A percentile compares a stretch with the other conserved stretches of the same genome.
Evolutionary conservation across 2,888 invertebrate species (phyloP).

Genomic region (Pheosia gnoma): DNA sequence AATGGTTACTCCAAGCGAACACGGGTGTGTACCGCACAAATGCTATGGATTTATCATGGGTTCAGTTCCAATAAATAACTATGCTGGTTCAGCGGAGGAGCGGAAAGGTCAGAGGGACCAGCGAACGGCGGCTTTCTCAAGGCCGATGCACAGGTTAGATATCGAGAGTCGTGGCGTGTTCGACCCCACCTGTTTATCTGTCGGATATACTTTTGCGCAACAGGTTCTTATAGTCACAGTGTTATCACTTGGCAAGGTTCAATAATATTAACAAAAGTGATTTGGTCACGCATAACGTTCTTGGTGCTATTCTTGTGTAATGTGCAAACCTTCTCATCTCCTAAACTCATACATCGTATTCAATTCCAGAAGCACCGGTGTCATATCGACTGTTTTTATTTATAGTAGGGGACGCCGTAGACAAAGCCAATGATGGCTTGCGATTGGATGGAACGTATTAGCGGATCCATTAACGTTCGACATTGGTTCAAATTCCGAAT

Average conservation of each 20-base stretch:
- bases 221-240: conserved; percentile 29
- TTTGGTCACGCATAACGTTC: too few species aligned
- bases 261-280: too few species aligned
- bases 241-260: conserved; percentile 4
- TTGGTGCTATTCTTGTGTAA: too few species aligned
- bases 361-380: too few species aligned
- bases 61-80: conserved; percentile 69
- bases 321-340: too few species aligned
- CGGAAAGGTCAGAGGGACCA: conserved; percentile 60
- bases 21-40: conserved; percentile 66
- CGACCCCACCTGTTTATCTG: conserved; percentile 66
- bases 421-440: too few species aligned
- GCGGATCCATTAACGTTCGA: too few species aligned
- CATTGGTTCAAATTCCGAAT: too few species aligned
- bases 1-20: conserved; percentile 57
- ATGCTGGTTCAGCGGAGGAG: conserved; percentile 49
- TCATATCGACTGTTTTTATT: too few species aligned
- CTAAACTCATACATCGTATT: too few species aligned
- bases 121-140: conserved; percentile 66
- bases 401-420: too few species aligned
- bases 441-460: too few species aligned
- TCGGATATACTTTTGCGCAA: conserved; percentile 38
- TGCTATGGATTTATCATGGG: conserved; percentile 68
- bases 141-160: conserved; percentile 74
- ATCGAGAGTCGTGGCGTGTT: conserved; percentile 58